These are phyloP conservation scores for Ambastaia sidthimunki DNA, from an alignment of 2,797 vertebrate genomes.

Conservation along the genomic window DNA sequence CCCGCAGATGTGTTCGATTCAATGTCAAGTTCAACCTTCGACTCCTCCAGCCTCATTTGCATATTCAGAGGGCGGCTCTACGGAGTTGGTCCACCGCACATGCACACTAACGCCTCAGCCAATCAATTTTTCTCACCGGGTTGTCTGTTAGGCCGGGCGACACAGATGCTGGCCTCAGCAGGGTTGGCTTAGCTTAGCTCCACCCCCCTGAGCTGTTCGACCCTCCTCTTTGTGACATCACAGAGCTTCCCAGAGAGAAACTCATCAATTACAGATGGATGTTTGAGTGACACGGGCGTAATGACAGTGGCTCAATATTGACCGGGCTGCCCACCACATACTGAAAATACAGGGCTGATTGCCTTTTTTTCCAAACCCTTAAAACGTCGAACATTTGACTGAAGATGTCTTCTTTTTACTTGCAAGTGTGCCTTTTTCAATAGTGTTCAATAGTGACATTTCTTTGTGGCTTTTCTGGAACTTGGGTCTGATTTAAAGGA, in stretches of 20 bases:
- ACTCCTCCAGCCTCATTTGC: constrained; percentile 42
- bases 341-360: constrained; percentile 70
- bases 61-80: constrained; percentile 45
- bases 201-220: constrained; percentile 20
- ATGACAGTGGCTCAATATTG: constrained; percentile 79
- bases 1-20: constrained; percentile 19
- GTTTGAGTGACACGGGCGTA: constrained; percentile 81
- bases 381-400: constrained; percentile 67
- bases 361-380: constrained; percentile 69
- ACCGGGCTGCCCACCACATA: constrained; percentile 72
- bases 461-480: constrained; percentile 31
- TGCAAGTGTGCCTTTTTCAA: constrained; percentile 30
- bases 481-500: constrained; percentile 13
- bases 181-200: constrained; percentile 35
- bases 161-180: constrained; percentile 62
- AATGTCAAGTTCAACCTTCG: constrained; percentile 31
- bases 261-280: constrained; percentile 80
- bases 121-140: constrained; percentile 55
- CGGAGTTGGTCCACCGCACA: constrained; percentile 51
- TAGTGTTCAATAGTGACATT: constrained; percentile 30
- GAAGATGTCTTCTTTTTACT: constrained; percentile 57
- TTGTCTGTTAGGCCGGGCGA: constrained; percentile 52
- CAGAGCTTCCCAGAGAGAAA: constrained; percentile 65
- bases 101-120: constrained; percentile 54
- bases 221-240: constrained; percentile 64